Evolutionary conservation across 2,888 invertebrate species (phyloP), one percentile per base, ranked within the genome.

Genomic region (Eurois occulta): DNA sequence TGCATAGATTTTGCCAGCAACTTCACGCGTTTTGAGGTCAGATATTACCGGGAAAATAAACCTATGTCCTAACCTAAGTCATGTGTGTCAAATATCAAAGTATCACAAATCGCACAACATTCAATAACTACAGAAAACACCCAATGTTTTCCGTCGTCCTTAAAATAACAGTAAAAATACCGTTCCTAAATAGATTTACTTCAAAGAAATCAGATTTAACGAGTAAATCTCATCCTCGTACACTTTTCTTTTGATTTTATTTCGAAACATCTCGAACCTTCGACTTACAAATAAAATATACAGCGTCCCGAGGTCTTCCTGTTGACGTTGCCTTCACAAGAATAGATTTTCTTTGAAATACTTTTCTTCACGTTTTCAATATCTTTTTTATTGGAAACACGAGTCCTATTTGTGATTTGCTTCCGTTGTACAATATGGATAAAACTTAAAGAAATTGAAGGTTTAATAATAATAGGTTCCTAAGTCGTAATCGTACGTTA

Each of bases 131-230:
- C 18, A n/a, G 10, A 10, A 62, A 64, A 77, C 43, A 62, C 2
- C 62, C 16, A 38, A 70, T 35, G n/a, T 32, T 60, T 62, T 67
- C 38, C 21, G 28, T 46, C 18, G 62, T 35, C 52, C 41, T 55
- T 46, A 71, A 75, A 69, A 32, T 55, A 48, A 24, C 41, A 32
- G 65, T 68, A 65, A 78, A 77, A 69, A 35, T 55, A n/a, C 38
- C 3, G 35, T 1, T 35, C 28, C 18, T 28, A 41, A 62, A 71
- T 24, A 67, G 16, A 60, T 64, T 78, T 74, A 62, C 65, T 48
- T 69, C 65, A 74, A 77, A 85, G 55, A 72, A 74, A 74, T 66
- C 62, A 38, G 55, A 74, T 74, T 72, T 81, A 77, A 69, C 55
- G 18, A 67, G 69, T 38, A 64, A 78, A 75, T 66, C 60, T 66